Conservation (phyloP, 2,797 vertebrate genomes). For the Erpetoichthys calabaricus region DNA sequence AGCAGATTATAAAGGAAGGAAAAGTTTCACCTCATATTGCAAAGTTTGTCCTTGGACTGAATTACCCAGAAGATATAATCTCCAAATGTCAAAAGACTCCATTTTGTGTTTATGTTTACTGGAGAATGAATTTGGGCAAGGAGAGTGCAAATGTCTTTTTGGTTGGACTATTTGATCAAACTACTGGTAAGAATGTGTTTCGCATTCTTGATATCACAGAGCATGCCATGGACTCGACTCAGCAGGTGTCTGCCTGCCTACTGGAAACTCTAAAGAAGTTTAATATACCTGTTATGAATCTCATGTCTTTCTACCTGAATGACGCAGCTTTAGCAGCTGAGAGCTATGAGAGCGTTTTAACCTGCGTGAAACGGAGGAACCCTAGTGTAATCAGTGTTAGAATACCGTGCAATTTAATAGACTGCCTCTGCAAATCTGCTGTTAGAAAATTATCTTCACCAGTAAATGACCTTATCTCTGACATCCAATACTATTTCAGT, state of each 20-base stretch:
- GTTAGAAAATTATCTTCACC: constrained; percentile 29
- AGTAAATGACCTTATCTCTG: constrained; percentile 31
- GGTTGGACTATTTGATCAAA: constrained; percentile 43
- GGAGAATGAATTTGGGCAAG: constrained; percentile 23
- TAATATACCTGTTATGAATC: constrained; percentile 31
- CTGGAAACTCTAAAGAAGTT: constrained; percentile 36
- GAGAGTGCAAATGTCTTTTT: constrained; percentile 33
- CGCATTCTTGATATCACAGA: constrained; percentile 43
- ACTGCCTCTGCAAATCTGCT: constrained; percentile 35
- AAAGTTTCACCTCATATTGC: constrained; percentile 21
- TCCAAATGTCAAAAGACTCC: constrained; percentile 38
- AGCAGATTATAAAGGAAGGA: neutral
- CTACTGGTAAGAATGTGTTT: constrained; percentile 27
- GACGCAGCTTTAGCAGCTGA: constrained; percentile 9
- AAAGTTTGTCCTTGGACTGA: constrained; percentile 29
- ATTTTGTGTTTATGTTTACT: constrained; percentile 50
- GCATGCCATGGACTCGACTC: constrained; percentile 17
- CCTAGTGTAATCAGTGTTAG: constrained; percentile 31
- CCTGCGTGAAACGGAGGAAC: constrained; percentile 39
- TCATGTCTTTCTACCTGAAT: constrained; percentile 35
- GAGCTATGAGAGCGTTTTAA: constrained; percentile 27
- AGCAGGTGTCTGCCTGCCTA: constrained; percentile 19
- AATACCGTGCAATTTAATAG: constrained; percentile 32
- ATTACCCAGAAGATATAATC: constrained; percentile 34
- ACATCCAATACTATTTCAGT: constrained; percentile 33